Evolutionary conservation across 1,140 invertebrate genomes (phyloP).

Genomic region (Drosophila simulans): DNA sequence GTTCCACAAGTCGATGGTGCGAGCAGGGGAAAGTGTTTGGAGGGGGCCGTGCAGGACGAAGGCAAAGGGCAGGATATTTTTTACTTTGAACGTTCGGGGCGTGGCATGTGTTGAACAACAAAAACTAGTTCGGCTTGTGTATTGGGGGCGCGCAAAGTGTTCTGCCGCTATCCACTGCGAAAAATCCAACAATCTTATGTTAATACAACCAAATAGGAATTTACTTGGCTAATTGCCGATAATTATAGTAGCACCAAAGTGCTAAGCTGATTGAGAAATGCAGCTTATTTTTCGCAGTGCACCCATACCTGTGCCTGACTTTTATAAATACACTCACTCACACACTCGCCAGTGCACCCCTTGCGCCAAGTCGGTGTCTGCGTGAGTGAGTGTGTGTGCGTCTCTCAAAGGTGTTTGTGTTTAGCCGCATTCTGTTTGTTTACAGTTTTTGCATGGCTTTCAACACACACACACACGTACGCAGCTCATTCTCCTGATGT

Average conservation of each 20-base stretch:
- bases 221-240: too few relatives aligned
- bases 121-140: slow-evolving; percentile 50
- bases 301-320: slow-evolving; percentile 48
- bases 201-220: too few relatives aligned
- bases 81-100: slow-evolving; percentile 55
- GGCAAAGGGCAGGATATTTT: slow-evolving; percentile 28
- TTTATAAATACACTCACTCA: slow-evolving; percentile 66
- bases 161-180: slow-evolving; percentile 29
- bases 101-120: slow-evolving; percentile 33
- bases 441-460: slow-evolving; percentile 78
- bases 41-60: not conserved
- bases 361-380: slow-evolving; percentile 10
- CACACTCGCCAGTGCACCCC: slow-evolving; percentile 15
- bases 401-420: slow-evolving; percentile 79
- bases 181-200: not conserved
- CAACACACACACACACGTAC: slow-evolving; percentile 47
- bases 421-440: slow-evolving; percentile 78
- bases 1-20: slow-evolving; percentile 51
- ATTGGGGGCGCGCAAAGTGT: slow-evolving; percentile 78
- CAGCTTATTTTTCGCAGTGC: slow-evolving; percentile 5
- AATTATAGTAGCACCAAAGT: too few relatives aligned
- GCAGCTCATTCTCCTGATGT: slow-evolving; percentile 47
- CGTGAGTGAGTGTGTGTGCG: slow-evolving; percentile 34
- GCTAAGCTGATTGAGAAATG: too few relatives aligned
- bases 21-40: slow-evolving; percentile 8